Evolutionary conservation across 2,113 vertebrate species (phyloP).

Genomic region (Tautogolabrus adspersus): DNA sequence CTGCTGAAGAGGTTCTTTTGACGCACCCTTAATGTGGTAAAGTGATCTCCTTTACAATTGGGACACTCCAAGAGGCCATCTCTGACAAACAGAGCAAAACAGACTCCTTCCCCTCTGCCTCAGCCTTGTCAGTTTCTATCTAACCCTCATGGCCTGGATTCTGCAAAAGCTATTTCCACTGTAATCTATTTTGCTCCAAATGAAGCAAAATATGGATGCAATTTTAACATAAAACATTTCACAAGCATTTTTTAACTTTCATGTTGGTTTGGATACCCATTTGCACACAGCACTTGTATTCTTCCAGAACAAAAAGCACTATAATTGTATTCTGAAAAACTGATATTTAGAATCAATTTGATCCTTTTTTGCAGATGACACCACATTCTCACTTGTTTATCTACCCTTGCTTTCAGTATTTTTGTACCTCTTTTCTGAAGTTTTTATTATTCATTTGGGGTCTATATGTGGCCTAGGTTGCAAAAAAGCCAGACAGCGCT

Average conservation of each 20-base stretch:
- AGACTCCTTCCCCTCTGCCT: conserved; percentile 70
- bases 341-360: background rate
- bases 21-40: conserved; percentile 83
- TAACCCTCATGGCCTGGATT: conserved; percentile 51
- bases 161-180: background rate
- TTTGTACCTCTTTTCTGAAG: background rate
- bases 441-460: conserved; percentile 20
- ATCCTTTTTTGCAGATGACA: background rate
- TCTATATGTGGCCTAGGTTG: conserved; percentile 62
- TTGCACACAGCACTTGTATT: too few relatives aligned
- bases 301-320: too few relatives aligned
- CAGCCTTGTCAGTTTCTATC: conserved; percentile 63
- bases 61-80: conserved; percentile 85
- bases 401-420: background rate
- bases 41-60: conserved; percentile 85
- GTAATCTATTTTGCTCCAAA: too few relatives aligned
- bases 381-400: background rate
- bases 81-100: conserved; percentile 77
- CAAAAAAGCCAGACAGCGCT: conserved; percentile 68
- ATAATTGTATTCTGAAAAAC: too few relatives aligned
- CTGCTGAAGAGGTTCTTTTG: conserved; percentile 85
- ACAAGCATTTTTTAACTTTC: too few relatives aligned
- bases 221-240: too few relatives aligned
- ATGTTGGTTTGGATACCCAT: too few relatives aligned
- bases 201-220: too few relatives aligned